Evolutionary conservation across 2,797 vertebrate species (phyloP), one percentile per base, ranked within the genome.

Genomic region (Phoebastria nigripes): DNA sequence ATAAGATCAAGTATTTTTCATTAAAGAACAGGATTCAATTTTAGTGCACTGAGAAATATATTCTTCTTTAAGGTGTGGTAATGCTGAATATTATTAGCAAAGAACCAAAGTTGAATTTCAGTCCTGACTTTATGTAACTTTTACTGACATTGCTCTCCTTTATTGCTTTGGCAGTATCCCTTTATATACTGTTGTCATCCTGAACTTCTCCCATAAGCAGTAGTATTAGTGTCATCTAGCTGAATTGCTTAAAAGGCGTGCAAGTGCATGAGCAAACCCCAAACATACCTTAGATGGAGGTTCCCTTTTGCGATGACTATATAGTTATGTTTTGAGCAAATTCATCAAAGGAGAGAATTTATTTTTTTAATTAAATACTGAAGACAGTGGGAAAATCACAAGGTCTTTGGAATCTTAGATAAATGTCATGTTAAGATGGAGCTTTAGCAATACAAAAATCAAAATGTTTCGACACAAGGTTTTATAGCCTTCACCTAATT

Each of bases 91-190:
- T 74, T 92, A 91, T 89, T 91, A 91, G 62, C 51, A 70, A 58
- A 74, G 79, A 91, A 90, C 17, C 28, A 92, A 96, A 94, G 94
- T 29, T 79, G 82, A 87, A 93, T 97, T 96, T 97, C 66, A 92
- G 82, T 78, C 56, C 67, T 96, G 84, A 88, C 62, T 94, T 97
- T 52, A 88, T 92, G 39, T 89, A 87, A 94, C 70, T 93, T 87
- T 74, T 92, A 82, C 82, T 89, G 85, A 65, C 84, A 74, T 74
- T 93, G 55, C 63, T 95, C 72, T 94, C 78, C 80, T 69, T 88
- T 93, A 59, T 51, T 74, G 55, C 72, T 88, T 15, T 76, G 80
- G 12, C 54, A 95, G 82, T 80, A 82, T 87, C 66, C 26, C 28
- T 82, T 93, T 94, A 95, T 56, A 90, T 15, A 74, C 20, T 61